Evolutionary conservation across 1,140 invertebrate genomes (phyloP).

Genomic region (Pseudoatta argentina): DNA sequence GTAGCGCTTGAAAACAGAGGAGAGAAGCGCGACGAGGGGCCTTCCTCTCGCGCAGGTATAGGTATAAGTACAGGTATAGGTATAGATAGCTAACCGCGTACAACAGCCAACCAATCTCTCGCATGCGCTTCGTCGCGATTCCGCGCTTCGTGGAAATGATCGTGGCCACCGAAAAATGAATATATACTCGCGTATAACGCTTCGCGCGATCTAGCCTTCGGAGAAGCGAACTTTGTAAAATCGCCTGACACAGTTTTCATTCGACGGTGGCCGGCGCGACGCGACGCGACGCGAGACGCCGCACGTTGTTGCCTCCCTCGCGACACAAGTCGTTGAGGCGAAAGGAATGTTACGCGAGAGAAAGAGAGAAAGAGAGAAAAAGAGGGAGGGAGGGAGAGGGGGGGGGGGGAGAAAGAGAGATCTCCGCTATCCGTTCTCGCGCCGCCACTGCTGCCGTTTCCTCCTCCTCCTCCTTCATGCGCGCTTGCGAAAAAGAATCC

Average conservation of each 20-base stretch:
- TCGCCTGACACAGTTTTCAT: conserved; percentile 82
- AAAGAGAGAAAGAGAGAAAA: background rate
- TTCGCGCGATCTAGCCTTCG: conserved; percentile 61
- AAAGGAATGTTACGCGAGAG: conserved; percentile 80
- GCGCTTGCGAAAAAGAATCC: conserved; percentile 10
- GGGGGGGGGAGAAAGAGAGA: background rate
- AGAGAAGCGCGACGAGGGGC: conserved; percentile 1
- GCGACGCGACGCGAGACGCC: conserved; percentile 27
- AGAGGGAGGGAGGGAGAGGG: background rate
- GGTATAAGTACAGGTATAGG: background rate
- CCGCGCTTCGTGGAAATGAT: conserved; percentile 31
- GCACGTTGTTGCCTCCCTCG: conserved; percentile 46
- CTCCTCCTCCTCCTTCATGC: background rate
- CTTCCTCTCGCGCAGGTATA: background rate
- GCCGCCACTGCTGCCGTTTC: background rate
- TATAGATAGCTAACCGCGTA: conserved; percentile 3
- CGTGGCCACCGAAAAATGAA: conserved; percentile 21
- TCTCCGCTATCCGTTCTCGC: background rate
- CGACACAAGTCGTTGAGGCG: conserved; percentile 68
- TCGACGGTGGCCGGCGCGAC: conserved; percentile 37
- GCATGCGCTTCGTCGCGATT: background rate
- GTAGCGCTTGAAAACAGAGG: conserved; percentile 7
- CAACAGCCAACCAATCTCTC: background rate
- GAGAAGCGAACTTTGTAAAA: conserved; percentile 44
- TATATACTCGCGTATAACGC: conserved; percentile 6